Percentiles rank a stretch among this genome's conserved stretches.
phyloP scores from a whole-genome alignment of 2,113 vertebrate species.

The Syngnathus floridae region DNA sequence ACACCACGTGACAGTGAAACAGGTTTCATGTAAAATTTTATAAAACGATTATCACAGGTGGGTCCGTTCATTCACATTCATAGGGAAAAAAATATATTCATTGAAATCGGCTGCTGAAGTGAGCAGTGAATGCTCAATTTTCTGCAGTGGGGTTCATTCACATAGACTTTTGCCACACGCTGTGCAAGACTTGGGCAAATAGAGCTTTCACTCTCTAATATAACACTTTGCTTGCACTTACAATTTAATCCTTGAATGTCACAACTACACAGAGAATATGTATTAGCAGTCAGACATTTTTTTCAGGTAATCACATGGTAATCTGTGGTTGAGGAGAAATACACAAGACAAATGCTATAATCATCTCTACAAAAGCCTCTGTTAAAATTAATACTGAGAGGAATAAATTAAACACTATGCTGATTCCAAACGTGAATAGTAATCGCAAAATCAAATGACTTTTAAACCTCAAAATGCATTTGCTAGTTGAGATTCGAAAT shows the following conservation, averaged over 20 bases:
- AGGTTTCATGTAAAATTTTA: slow-evolving; percentile 60
- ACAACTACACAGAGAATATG: slow-evolving; percentile 15
- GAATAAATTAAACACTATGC: slow-evolving; percentile 22
- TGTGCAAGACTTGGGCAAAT: no score
- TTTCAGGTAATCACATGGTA: slow-evolving; percentile 10
- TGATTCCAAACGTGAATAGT: slow-evolving; percentile 31
- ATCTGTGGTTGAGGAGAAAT: slow-evolving; percentile 28
- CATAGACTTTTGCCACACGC: no score
- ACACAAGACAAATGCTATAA: slow-evolving; percentile 12
- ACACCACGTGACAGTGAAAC: neutral
- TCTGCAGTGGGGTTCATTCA: no score
- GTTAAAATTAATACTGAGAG: neutral
- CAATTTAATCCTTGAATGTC: slow-evolving; percentile 22
- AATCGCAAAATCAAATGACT: slow-evolving; percentile 5
- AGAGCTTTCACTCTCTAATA: neutral
- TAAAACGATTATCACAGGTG: slow-evolving; percentile 64
- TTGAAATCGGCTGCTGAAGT: slow-evolving; percentile 12
- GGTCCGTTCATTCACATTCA: slow-evolving; percentile 57
- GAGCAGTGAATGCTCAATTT: neutral
- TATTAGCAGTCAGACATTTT: slow-evolving; percentile 21
- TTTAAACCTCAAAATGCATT: slow-evolving; percentile 9
- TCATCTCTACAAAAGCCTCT: neutral
- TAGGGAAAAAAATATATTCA: slow-evolving; percentile 23
- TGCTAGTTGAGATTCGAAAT: slow-evolving; percentile 10
- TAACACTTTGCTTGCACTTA: neutral